These are phyloP conservation scores for Oscheius sp. DNA, from an alignment of 2,888 invertebrate genomes.

Conservation along the genomic window DNA sequence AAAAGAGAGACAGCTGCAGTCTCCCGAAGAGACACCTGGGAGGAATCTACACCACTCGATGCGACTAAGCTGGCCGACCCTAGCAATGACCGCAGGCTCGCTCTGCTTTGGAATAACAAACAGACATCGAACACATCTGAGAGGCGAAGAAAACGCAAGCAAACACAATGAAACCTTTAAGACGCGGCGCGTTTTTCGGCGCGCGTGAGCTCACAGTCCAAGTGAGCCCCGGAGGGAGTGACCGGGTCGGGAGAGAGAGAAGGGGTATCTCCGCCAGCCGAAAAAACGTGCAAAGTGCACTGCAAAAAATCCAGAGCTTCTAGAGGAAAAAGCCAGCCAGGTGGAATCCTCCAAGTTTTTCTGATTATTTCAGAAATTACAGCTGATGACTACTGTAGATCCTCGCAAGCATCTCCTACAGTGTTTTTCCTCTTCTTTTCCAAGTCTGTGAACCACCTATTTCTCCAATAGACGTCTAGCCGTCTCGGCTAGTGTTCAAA, in stretches of 20 bases:
- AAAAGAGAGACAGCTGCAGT: too few relatives aligned
- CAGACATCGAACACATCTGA: slow-evolving; percentile 29
- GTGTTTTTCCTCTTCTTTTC: too few relatives aligned
- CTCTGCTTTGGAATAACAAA: slow-evolving; percentile 23
- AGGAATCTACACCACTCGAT: too few relatives aligned
- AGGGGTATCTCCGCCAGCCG: not conserved
- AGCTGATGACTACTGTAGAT: too few relatives aligned
- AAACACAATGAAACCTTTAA: slow-evolving; percentile 31
- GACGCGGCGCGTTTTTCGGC: slow-evolving; percentile 30
- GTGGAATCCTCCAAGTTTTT: too few relatives aligned
- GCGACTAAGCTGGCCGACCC: slow-evolving; percentile 27
- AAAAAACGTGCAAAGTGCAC: not conserved
- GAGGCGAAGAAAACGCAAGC: slow-evolving; percentile 30
- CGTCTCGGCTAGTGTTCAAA: too few relatives aligned
- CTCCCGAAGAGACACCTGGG: too few relatives aligned
- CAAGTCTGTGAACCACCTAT: too few relatives aligned
- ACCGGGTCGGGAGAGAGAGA: not conserved
- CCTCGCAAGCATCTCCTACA: too few relatives aligned
- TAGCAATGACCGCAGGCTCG: slow-evolving; percentile 23
- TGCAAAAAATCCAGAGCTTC: not conserved
- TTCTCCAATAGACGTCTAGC: too few relatives aligned
- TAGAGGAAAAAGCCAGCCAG: too few relatives aligned
- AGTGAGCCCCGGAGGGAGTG: not conserved
- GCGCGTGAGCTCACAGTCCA: slow-evolving; percentile 21
- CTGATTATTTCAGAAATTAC: too few relatives aligned